Evolutionary conservation across 2,113 vertebrate species (phyloP).

Genomic region (Cariama cristata): DNA sequence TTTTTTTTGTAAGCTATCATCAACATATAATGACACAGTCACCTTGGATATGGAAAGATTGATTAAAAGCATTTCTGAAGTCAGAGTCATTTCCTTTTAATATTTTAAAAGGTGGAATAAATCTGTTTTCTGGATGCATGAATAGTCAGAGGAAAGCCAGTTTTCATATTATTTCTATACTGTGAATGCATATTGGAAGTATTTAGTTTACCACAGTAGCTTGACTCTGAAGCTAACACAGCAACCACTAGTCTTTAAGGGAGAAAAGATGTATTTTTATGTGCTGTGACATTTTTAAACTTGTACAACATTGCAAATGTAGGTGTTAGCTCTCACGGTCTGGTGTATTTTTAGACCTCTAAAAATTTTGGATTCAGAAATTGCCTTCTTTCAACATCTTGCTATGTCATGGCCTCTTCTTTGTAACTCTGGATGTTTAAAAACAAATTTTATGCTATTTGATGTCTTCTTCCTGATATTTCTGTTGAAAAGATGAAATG

Average conservation of each 20-base stretch:
- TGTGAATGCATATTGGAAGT: slow-evolving; percentile 54
- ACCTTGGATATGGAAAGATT: not conserved
- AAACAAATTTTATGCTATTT: slow-evolving; percentile 20
- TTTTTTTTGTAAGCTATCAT: not conserved
- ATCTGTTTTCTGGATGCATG: slow-evolving; percentile 30
- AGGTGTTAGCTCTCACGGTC: slow-evolving; percentile 57
- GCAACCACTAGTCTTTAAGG: slow-evolving; percentile 1
- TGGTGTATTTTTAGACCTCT: slow-evolving; percentile 60
- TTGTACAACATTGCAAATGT: slow-evolving; percentile 57
- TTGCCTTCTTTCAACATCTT: slow-evolving; percentile 57
- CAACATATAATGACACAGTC: not conserved
- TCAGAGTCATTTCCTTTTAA: not conserved
- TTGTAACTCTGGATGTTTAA: slow-evolving; percentile 26
- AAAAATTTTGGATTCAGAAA: slow-evolving; percentile 33
- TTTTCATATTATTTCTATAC: slow-evolving; percentile 55
- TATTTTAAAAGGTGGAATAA: slow-evolving; percentile 22
- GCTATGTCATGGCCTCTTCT: slow-evolving; percentile 19
- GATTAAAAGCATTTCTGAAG: slow-evolving; percentile 54
- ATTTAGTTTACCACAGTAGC: slow-evolving; percentile 14
- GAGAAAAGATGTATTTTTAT: slow-evolving; percentile 56
- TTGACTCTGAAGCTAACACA: slow-evolving; percentile 58
- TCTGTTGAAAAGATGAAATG: slow-evolving; percentile 15
- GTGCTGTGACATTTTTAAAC: slow-evolving; percentile 66
- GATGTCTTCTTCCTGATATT: slow-evolving; percentile 16
- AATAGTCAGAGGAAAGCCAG: slow-evolving; percentile 59